Percentiles rank a stretch among this genome's conserved stretches.
Evolutionary conservation across 1,140 invertebrate genomes (phyloP).

Genomic region (Aphis gossypii): DNA sequence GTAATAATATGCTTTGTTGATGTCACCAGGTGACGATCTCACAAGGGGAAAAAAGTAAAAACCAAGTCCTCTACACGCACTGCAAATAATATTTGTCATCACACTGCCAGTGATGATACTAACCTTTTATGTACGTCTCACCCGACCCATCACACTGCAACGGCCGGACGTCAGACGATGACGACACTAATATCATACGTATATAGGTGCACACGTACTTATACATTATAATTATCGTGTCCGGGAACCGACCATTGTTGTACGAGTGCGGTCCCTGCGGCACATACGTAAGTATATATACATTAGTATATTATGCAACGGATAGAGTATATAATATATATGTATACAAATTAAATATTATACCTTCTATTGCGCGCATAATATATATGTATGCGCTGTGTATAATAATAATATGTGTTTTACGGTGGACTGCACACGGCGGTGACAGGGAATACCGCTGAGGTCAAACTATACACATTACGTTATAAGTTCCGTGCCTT

Average conservation of each 20-base stretch:
- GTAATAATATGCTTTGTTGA: no score
- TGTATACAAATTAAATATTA: background rate
- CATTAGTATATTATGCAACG: background rate
- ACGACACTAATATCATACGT: background rate
- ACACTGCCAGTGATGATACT: background rate
- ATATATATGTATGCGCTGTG: background rate
- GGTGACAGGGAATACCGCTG: background rate
- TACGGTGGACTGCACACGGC: conserved; percentile 16
- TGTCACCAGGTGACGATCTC: no score
- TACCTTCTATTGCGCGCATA: background rate
- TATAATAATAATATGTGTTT: background rate
- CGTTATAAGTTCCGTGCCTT: background rate
- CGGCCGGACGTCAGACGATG: background rate
- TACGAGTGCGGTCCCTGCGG: background rate
- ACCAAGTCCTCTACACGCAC: background rate
- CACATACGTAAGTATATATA: background rate
- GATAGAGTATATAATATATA: background rate
- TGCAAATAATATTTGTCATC: background rate
- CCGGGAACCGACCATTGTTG: background rate
- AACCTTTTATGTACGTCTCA: background rate
- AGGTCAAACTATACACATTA: background rate
- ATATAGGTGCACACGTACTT: background rate
- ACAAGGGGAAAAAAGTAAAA: background rate
- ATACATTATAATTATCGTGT: background rate
- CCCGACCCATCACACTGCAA: background rate